Conservation (phyloP, 2,113 vertebrate species). For the Cebus imitator region DNA sequence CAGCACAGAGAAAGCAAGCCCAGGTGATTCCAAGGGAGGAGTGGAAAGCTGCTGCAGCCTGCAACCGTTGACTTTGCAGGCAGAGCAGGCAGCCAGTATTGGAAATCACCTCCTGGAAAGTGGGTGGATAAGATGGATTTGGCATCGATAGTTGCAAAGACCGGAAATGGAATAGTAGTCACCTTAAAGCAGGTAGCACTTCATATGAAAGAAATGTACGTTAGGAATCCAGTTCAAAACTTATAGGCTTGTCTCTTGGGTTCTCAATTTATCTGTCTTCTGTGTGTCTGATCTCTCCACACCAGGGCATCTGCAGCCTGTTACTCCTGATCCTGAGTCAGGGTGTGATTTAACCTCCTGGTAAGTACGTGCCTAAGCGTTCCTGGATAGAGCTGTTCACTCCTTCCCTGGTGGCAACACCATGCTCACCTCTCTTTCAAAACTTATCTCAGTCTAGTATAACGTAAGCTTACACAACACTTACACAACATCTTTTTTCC, state of each 20-base stretch:
- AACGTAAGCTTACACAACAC: not conserved
- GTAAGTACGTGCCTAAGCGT: not conserved
- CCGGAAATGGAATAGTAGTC: not conserved
- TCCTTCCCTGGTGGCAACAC: not conserved
- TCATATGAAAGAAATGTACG: not conserved
- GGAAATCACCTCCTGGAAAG: not conserved
- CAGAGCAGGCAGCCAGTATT: not conserved
- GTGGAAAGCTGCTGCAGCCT: fast-evolving
- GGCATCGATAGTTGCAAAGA: not conserved
- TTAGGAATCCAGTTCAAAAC: not conserved
- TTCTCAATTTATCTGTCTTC: not conserved
- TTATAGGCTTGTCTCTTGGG: not conserved
- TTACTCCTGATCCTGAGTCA: not conserved
- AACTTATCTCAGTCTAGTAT: not conserved
- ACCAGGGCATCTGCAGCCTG: not conserved
- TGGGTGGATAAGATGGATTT: not conserved
- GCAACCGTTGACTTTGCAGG: fast-evolving
- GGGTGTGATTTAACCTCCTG: not conserved
- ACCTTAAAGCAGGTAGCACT: not conserved
- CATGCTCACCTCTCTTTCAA: not conserved
- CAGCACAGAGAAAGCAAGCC: not conserved
- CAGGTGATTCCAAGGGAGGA: not conserved
- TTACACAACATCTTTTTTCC: not conserved
- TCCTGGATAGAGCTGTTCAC: not conserved
- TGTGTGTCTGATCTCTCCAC: too few relatives aligned